Conservation (phyloP, 2,888 invertebrate genomes). For the Prionchulus punctatus region DNA sequence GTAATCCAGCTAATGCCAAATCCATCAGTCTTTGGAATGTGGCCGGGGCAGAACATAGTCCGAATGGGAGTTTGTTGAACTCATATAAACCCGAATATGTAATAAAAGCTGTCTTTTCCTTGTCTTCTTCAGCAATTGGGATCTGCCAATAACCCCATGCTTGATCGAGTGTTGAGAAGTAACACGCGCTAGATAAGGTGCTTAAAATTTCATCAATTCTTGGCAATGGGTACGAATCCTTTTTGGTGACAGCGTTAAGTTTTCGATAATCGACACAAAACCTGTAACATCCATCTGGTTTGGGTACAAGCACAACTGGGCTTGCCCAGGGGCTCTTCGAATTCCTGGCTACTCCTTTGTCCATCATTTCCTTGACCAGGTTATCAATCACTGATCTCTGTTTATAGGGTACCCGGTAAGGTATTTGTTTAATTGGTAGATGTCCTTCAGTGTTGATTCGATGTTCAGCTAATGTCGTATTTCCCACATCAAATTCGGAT, state of each 20-base stretch:
- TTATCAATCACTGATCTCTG: not conserved
- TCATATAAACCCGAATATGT: slow-evolving; percentile 17
- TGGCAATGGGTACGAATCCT: slow-evolving; percentile 14
- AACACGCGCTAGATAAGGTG: slow-evolving; percentile 7
- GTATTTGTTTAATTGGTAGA: not conserved
- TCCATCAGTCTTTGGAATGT: slow-evolving; percentile 20
- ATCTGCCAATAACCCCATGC: slow-evolving; percentile 16
- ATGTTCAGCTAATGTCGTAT: not conserved
- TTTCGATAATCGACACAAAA: slow-evolving; percentile 18
- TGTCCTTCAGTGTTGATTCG: not conserved
- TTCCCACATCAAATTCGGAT: not conserved
- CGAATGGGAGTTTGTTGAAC: slow-evolving; percentile 21
- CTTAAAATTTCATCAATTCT: slow-evolving; percentile 13
- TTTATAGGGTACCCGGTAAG: not conserved
- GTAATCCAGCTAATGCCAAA: slow-evolving; percentile 13
- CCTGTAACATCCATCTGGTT: slow-evolving; percentile 19
- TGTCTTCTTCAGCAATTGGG: slow-evolving; percentile 12
- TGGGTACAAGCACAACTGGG: slow-evolving; percentile 27
- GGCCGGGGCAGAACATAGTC: slow-evolving; percentile 17
- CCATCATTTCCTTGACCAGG: not conserved
- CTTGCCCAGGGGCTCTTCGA: slow-evolving; percentile 27
- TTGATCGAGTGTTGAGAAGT: slow-evolving; percentile 14
- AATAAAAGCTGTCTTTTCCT: slow-evolving; percentile 18
- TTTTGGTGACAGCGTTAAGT: slow-evolving; percentile 14
- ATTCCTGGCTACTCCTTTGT: slow-evolving; percentile 13